Percentiles rank a stretch among this genome's conserved stretches.
Conservation (phyloP, 1,140 invertebrate genomes). For the Lasaia peninsularis region DNA sequence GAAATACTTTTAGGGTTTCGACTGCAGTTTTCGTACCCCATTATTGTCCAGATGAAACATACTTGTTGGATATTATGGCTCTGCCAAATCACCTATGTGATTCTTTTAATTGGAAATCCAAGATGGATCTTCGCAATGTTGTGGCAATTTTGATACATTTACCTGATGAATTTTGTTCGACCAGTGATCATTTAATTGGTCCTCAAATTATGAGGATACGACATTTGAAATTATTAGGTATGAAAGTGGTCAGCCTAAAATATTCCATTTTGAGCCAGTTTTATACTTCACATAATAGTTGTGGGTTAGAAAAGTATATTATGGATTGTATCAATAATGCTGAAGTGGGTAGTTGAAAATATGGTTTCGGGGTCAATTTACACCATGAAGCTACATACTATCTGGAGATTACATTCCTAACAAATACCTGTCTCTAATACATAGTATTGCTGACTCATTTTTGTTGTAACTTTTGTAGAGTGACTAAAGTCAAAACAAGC, state of each 20-base stretch:
- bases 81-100: conserved; percentile 69
- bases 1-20: conserved; percentile 66
- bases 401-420: no score
- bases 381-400: no score
- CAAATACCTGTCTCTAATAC: no score
- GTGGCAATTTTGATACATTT: conserved; percentile 81
- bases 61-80: conserved; percentile 81
- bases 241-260: conserved; percentile 80
- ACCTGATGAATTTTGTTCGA: conserved; percentile 82
- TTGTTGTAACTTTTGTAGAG: no score
- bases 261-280: conserved; percentile 76
- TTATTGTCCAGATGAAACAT: conserved; percentile 79
- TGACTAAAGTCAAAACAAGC: no score
- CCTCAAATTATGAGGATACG: conserved; percentile 80
- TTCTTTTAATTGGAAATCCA: conserved; percentile 65
- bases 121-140: conserved; percentile 59
- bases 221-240: conserved; percentile 80
- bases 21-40: conserved; percentile 74
- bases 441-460: no score
- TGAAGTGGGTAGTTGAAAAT: neutral
- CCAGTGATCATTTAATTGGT: conserved; percentile 78
- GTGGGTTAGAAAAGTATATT: conserved; percentile 44
- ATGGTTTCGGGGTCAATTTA: neutral
- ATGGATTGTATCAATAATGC: conserved; percentile 15
- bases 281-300: conserved; percentile 47